Evolutionary conservation across 2,888 invertebrate species (phyloP).

Genomic region (Temnothorax ravouxi): DNA sequence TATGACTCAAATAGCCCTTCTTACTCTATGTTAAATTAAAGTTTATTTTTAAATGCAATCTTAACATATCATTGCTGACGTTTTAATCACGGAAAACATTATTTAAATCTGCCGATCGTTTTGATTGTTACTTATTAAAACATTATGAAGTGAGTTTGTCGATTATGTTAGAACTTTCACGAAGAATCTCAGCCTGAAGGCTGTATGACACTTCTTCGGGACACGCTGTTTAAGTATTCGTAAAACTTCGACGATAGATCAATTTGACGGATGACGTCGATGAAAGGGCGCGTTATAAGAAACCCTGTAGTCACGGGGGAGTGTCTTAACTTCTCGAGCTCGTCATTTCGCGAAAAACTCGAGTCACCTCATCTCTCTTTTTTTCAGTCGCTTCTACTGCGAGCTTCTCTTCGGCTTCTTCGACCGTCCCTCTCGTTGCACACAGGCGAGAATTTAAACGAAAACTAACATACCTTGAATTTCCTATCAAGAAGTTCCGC

Average conservation of each 20-base stretch:
- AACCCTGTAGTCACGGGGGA: constrained; percentile 29
- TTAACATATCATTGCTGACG: neutral
- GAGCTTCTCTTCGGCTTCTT: constrained; percentile 24
- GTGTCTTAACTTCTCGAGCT: constrained; percentile 47
- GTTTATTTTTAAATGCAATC: neutral
- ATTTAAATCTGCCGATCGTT: neutral
- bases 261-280: constrained; percentile 53
- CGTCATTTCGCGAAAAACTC: constrained; percentile 41
- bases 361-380: constrained; percentile 24
- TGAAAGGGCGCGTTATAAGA: constrained; percentile 52
- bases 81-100: neutral
- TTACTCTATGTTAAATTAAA: too few relatives aligned
- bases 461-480: neutral
- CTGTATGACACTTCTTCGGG: constrained; percentile 32
- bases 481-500: neutral
- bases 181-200: constrained; percentile 41
- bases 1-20: too few relatives aligned
- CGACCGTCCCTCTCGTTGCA: constrained; percentile 1
- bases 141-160: constrained; percentile 6
- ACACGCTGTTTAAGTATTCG: constrained; percentile 47
- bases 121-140: constrained; percentile 29
- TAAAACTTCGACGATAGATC: constrained; percentile 53
- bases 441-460: neutral
- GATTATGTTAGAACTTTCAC: constrained; percentile 30
- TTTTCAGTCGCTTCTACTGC: constrained; percentile 33